Conservation (phyloP, 2,888 invertebrate genomes). For the Anticlea derivata region DNA sequence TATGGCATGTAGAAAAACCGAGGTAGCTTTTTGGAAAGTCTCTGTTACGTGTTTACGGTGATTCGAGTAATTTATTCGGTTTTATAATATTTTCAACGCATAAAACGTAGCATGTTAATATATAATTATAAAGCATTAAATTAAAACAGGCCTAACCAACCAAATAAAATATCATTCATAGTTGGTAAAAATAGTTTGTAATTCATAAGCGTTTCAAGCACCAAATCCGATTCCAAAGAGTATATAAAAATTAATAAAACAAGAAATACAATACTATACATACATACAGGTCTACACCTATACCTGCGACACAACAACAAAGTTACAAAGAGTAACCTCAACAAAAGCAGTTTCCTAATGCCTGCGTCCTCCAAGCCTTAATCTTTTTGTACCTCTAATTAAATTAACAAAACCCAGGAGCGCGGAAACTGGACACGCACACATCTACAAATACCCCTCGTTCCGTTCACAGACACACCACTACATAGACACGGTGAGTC, state of each 20-base stretch:
- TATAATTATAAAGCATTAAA: too few species aligned
- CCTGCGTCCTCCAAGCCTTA: conserved; percentile 75
- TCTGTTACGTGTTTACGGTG: conserved; percentile 15
- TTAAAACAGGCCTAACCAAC: too few species aligned
- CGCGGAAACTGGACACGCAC: conserved; percentile 81
- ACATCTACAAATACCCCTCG: conserved; percentile 47
- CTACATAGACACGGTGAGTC: conserved; percentile 41
- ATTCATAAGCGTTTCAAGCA: too few species aligned
- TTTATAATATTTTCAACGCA: too few species aligned
- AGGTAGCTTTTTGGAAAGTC: conserved; percentile 21
- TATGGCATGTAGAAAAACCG: conserved; percentile 42
- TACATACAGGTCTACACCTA: conserved; percentile 1
- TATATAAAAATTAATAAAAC: background rate
- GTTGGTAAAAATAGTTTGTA: background rate
- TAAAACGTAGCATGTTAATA: too few species aligned
- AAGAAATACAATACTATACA: background rate
- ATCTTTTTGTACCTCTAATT: conserved; percentile 84
- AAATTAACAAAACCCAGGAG: conserved; percentile 83
- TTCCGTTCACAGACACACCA: conserved; percentile 48
- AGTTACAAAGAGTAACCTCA: conserved; percentile 54
- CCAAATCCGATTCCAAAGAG: background rate
- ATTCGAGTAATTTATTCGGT: conserved; percentile 14
- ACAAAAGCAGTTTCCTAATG: conserved; percentile 77
- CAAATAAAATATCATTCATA: too few species aligned
- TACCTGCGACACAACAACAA: conserved; percentile 20